Evolutionary conservation across 2,888 invertebrate species (phyloP), one percentile per base, ranked within the genome.

Genomic region (Stramonita haemastoma): DNA sequence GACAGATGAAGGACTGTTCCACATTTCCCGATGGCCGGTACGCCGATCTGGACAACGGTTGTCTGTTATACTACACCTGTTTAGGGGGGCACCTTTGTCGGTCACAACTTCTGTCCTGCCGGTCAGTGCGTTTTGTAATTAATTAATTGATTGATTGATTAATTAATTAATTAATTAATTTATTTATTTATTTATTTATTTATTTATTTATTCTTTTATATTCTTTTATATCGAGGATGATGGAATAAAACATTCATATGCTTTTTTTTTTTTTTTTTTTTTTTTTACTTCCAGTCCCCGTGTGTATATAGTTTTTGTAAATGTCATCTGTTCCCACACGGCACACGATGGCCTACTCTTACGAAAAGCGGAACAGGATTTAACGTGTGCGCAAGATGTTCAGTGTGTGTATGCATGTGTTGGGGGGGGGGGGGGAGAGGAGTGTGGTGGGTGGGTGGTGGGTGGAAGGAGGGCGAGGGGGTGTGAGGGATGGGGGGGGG

Each of bases 61-160:
- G 95, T 87, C 87, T 86, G 0, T 92, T 93, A 17, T 95, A 92
- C 91, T 95, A 93, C 91, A 94, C 95, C 0, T 95, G 95, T 89
- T 26, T 89, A 0, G 91, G 92, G 1, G 93, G 93, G 2, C 29
- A 87, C 89, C 77, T 95, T 94, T 91, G 90, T 93, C 22, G 94
- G 94, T 5, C 94, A 94, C 90, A 93, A 93, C 89, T 91, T 92
- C 90, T 95, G 95, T 60, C 92, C 93, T 57, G 85, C 79, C 84
- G 93, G 94, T 94, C 91, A 8, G 60, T 57, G 85, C 56, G 56
- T 86, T 15, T 6, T 85, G 56, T 85, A n/a, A n/a, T n/a, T n/a
- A n/a, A n/a, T n/a, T n/a, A n/a, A n/a, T n/a, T n/a, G n/a, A n/a
- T n/a, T n/a, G n/a, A n/a, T n/a, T n/a, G n/a, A n/a, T n/a, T n/a